Conservation (phyloP, 1,140 invertebrate species). For the Eriocheir sinensis region DNA sequence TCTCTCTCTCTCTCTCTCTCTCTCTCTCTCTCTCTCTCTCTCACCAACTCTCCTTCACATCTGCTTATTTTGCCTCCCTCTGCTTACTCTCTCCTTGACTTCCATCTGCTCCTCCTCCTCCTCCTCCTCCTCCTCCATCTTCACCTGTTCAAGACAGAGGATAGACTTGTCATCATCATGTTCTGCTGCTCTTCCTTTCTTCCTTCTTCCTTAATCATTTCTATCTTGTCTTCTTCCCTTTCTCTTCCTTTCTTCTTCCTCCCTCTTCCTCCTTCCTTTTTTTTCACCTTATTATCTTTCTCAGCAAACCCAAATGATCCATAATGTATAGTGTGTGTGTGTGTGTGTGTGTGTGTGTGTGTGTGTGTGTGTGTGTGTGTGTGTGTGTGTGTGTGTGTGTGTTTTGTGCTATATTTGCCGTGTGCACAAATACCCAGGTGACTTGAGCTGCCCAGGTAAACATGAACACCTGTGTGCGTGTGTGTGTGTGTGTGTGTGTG, state of each 20-base stretch:
- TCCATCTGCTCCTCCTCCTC: not conserved
- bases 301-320: too few species aligned
- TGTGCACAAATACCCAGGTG: not conserved
- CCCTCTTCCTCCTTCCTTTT: not conserved
- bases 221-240: not conserved
- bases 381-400: not conserved
- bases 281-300: not conserved
- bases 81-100: conserved; percentile 13
- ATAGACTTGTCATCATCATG: not conserved
- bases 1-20: conserved; percentile 22
- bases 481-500: conserved; percentile 13
- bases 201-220: too few species aligned
- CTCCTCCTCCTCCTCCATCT: not conserved
- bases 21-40: not conserved
- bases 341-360: conserved; percentile 22
- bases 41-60: not conserved
- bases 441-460: conserved; percentile 3
- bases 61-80: not conserved
- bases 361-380: conserved; percentile 22
- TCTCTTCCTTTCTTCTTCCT: not conserved
- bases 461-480: not conserved
- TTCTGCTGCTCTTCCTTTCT: not conserved
- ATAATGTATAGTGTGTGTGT: conserved; percentile 22
- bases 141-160: too few species aligned
- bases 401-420: not conserved